These are phyloP conservation scores for Homalodisca vitripennis DNA, from an alignment of 1,140 invertebrate species.

Conservation along the genomic window DNA sequence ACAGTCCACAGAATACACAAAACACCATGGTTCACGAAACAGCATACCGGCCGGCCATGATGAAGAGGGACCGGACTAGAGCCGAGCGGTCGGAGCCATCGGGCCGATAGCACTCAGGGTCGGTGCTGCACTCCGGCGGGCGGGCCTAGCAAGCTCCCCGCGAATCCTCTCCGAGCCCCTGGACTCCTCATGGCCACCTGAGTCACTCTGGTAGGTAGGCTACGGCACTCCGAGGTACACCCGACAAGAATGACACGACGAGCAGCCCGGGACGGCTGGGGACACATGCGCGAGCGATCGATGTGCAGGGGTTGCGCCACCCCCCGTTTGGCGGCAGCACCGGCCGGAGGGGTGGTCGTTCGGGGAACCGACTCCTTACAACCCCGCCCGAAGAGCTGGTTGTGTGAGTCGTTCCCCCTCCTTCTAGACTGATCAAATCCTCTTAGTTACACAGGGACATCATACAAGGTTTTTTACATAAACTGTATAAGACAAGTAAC, in stretches of 20 bases:
- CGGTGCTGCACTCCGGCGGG: too few species aligned
- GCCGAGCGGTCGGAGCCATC: not conserved
- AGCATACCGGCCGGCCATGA: slow-evolving; percentile 12
- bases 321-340: slow-evolving; percentile 2
- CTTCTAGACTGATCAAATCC: not conserved
- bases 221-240: not conserved
- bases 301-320: not conserved
- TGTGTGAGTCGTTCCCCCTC: not conserved
- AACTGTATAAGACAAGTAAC: too few species aligned
- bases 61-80: not conserved
- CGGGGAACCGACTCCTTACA: not conserved
- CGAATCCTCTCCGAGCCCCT: too few species aligned
- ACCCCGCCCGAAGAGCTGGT: not conserved
- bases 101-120: too few species aligned
- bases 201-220: too few species aligned
- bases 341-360: not conserved
- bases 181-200: too few species aligned
- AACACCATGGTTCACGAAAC: slow-evolving; percentile 13
- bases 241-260: slow-evolving; percentile 5
- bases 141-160: too few species aligned
- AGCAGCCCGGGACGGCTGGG: slow-evolving; percentile 5
- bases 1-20: slow-evolving; percentile 12
- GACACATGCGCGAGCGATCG: slow-evolving; percentile 14
- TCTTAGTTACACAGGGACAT: too few species aligned
- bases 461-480: too few species aligned